Evolutionary conservation across 2,888 invertebrate genomes (phyloP).

Genomic region (Volucella inanis): DNA sequence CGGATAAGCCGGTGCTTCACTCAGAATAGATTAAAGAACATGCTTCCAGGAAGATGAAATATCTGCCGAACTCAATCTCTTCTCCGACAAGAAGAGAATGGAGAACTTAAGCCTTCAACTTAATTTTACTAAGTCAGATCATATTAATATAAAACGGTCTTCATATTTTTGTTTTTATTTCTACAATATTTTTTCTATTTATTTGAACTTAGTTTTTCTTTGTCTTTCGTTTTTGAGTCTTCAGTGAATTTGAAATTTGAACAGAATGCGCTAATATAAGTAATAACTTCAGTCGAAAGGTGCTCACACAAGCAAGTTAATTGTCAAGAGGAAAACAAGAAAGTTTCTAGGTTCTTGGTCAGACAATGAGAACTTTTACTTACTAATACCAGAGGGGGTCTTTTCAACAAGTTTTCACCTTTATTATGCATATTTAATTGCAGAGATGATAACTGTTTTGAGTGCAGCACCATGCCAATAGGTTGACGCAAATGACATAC

Average conservation of each 20-base stretch:
- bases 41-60: constrained; percentile 30
- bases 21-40: constrained; percentile 9
- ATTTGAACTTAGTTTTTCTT: constrained; percentile 5
- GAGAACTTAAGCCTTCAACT: not conserved
- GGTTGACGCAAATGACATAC: constrained; percentile 59
- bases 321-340: constrained; percentile 44
- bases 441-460: constrained; percentile 17
- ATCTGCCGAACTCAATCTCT: constrained; percentile 3
- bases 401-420: not conserved
- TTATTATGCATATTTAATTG: constrained; percentile 1
- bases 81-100: not conserved
- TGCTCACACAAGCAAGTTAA: constrained; percentile 63
- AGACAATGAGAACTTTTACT: constrained; percentile 23
- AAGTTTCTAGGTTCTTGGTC: constrained; percentile 8
- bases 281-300: constrained; percentile 57
- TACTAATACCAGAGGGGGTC: constrained; percentile 25
- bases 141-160: constrained; percentile 44
- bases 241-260: constrained; percentile 1
- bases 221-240: constrained; percentile 1
- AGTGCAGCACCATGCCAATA: constrained; percentile 31
- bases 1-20: not conserved
- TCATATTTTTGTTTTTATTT: constrained; percentile 7
- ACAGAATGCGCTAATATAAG: constrained; percentile 53
- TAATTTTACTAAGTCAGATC: constrained; percentile 27
- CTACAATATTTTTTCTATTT: not conserved